These are phyloP conservation scores for Sebastes hubbsi DNA, from an alignment of 2,797 vertebrate genomes.

Conservation along the genomic window DNA sequence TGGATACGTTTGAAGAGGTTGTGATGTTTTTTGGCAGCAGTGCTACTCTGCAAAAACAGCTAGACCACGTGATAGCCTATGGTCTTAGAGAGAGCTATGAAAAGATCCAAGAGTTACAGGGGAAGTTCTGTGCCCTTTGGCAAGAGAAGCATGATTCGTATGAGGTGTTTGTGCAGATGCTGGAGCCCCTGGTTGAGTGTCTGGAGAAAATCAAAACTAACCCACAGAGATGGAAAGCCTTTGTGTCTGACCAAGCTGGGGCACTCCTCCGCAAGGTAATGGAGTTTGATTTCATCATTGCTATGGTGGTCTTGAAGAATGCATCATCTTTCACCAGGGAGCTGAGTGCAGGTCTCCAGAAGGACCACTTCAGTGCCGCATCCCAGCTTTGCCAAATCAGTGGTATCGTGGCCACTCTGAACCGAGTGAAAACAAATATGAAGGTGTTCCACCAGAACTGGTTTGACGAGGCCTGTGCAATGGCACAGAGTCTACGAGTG, in stretches of 20 bases:
- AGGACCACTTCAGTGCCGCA: constrained; percentile 85
- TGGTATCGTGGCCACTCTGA: constrained; percentile 84
- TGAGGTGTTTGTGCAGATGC: constrained; percentile 86
- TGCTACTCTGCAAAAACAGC: constrained; percentile 78
- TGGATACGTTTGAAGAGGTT: constrained; percentile 83
- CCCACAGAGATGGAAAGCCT: constrained; percentile 80
- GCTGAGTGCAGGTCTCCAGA: constrained; percentile 84
- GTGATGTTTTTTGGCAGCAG: constrained; percentile 82
- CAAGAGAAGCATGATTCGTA: constrained; percentile 86
- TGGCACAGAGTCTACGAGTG: constrained; percentile 81
- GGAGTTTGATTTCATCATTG: constrained; percentile 87
- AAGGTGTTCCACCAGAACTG: constrained; percentile 88
- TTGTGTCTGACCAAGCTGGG: constrained; percentile 75
- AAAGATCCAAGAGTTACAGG: constrained; percentile 84
- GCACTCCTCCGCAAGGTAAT: constrained; percentile 75
- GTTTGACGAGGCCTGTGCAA: constrained; percentile 84
- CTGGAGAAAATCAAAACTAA: constrained; percentile 82
- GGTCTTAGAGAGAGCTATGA: constrained; percentile 85
- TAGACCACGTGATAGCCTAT: constrained; percentile 82
- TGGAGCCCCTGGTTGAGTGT: constrained; percentile 84
- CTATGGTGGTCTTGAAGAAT: constrained; percentile 85
- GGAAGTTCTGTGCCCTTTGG: constrained; percentile 82
- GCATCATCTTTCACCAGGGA: constrained; percentile 84
- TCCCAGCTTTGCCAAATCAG: constrained; percentile 86
- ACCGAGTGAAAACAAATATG: constrained; percentile 85